A percentile compares a stretch with the other conserved stretches of the same genome.
Evolutionary conservation across 2,113 vertebrate species (phyloP).

Genomic region (Hydrolagus affinis): DNA sequence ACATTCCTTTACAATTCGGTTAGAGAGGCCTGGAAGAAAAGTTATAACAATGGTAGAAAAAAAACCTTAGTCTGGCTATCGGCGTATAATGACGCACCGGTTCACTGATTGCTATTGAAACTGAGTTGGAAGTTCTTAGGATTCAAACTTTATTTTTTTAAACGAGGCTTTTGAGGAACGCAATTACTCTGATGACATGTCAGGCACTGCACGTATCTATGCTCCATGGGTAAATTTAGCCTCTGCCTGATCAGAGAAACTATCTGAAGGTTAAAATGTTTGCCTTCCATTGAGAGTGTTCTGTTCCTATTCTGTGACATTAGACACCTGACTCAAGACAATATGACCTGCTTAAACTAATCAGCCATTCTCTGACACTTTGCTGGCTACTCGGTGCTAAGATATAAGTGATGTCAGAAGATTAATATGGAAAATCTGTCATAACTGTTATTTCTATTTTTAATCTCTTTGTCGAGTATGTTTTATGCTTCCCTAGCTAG

Average conservation of each 20-base stretch:
- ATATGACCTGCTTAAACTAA: background rate
- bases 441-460: background rate
- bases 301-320: background rate
- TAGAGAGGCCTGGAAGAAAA: conserved; percentile 7
- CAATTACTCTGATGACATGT: background rate
- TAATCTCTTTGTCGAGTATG: background rate
- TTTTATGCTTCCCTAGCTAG: background rate
- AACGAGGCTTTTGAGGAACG: background rate
- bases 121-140: background rate
- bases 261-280: background rate
- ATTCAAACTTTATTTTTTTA: background rate
- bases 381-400: background rate
- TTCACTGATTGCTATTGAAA: background rate
- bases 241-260: background rate
- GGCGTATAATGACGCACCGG: background rate
- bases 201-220: background rate
- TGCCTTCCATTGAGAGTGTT: background rate
- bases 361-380: background rate
- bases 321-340: background rate
- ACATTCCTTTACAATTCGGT: conserved; percentile 3
- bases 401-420: background rate
- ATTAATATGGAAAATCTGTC: conserved; percentile 27
- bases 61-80: background rate
- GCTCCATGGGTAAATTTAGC: background rate
- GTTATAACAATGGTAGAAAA: background rate